Evolutionary conservation across 2,113 vertebrate species (phyloP).

Genomic region (Amblyornis subalaris): DNA sequence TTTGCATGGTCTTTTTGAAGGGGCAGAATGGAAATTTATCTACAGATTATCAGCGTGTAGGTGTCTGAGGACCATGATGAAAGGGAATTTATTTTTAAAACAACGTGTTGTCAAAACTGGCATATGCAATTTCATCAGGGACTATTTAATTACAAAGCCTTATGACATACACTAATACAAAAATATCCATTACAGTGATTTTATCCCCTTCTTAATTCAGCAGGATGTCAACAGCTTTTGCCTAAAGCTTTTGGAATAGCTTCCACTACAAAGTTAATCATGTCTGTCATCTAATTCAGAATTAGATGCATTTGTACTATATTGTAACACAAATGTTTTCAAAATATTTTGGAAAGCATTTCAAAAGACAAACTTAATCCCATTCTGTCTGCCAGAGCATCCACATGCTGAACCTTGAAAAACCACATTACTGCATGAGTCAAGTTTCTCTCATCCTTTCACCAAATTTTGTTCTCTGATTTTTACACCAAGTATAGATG

Average conservation of each 20-base stretch:
- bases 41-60: background rate
- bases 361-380: slow-evolving; percentile 2
- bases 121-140: background rate
- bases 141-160: background rate
- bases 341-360: slow-evolving; percentile 28
- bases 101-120: background rate
- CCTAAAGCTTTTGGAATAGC: background rate
- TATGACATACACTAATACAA: background rate
- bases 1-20: background rate
- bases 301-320: slow-evolving; percentile 8
- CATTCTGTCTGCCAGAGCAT: background rate
- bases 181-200: slow-evolving; percentile 29
- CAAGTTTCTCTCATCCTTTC: slow-evolving; percentile 12
- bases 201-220: background rate
- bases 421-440: background rate
- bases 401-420: background rate
- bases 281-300: background rate
- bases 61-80: slow-evolving; percentile 13
- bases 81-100: slow-evolving; percentile 45
- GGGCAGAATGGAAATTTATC: background rate
- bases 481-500: background rate
- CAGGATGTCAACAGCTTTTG: background rate
- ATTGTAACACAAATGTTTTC: slow-evolving; percentile 10
- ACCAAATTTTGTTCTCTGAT: background rate
- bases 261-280: slow-evolving; percentile 10